Evolutionary conservation across 2,797 vertebrate genomes (phyloP), one percentile per base, ranked within the genome.

Genomic region (Ataeniobius toweri): DNA sequence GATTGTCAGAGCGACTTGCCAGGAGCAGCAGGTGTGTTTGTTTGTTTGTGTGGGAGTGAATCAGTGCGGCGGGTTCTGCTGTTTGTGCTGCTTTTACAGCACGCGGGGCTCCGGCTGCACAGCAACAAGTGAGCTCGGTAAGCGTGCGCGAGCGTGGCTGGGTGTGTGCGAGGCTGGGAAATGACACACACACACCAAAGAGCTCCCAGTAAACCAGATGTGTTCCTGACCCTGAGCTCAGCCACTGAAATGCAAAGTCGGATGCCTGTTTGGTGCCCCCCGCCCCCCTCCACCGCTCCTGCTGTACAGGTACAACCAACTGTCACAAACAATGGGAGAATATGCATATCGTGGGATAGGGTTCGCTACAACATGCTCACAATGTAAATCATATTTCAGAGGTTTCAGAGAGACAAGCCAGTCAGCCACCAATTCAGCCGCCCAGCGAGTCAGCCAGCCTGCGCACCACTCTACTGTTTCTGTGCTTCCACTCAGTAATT

Each of bases 311-410:
- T 91, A 94, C 93, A 90, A 89, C 92, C 91, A 94, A 94, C 94
- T 94, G 93, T 94, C 93, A 94, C 92, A 93, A 94, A 94, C 93
- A 94, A 94, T 93, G 88, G 91, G 85, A 83, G 81, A 89, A 91
- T 94, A 90, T 92, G 92, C 93, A 94, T 90, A 93, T 82, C 70
- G 89, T 89, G 92, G 93, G 91, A 90, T 91, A 84, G 89, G 89
- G 86, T 92, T 92, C 90, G 90, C 90, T 94, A 94, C 93, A 93
- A 94, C 93, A 92, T 92, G 92, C 88, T 93, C 90, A 88, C 91
- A 91, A 94, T 94, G 91, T 93, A 95, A 94, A 95, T 94, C 92
- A 93, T 85, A 90, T 93, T 92, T 93, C 92, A 90, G 89, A 91
- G 88, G 85, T 90, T 91, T 92, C 89, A 78, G 48, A 87, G 88